A percentile compares a stretch with the other conserved stretches of the same genome.
Evolutionary conservation across 2,888 invertebrate species (phyloP).

Genomic region (Linnaemya tessellans): DNA sequence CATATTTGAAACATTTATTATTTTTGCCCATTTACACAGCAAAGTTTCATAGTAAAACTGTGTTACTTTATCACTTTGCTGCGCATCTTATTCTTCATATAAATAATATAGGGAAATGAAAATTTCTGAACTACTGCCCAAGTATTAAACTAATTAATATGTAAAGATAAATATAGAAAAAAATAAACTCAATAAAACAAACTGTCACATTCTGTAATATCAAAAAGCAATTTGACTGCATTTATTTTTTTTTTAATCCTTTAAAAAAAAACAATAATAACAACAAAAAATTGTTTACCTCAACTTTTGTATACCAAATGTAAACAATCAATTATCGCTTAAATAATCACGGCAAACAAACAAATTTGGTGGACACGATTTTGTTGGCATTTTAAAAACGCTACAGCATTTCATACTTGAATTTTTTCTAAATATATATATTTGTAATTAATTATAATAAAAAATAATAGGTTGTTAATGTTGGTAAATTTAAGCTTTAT

Average conservation of each 20-base stretch:
- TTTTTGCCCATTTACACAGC: too few species aligned
- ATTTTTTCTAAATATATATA: background rate
- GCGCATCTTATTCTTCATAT: constrained; percentile 4
- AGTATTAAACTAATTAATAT: constrained; percentile 66
- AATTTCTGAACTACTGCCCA: constrained; percentile 61
- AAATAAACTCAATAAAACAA: constrained; percentile 31
- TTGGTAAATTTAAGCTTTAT: too few species aligned
- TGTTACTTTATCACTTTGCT: constrained; percentile 1
- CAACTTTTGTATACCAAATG: constrained; percentile 33
- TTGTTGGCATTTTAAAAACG: background rate
- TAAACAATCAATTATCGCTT: constrained; percentile 29
- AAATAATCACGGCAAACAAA: background rate
- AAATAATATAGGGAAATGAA: constrained; percentile 25
- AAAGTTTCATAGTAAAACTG: too few species aligned
- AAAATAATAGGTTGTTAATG: too few species aligned
- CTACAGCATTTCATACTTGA: background rate
- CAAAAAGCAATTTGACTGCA: constrained; percentile 40
- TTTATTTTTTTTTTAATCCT: constrained; percentile 36
- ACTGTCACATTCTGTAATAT: constrained; percentile 25
- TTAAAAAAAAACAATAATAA: background rate
- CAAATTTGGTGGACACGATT: constrained; percentile 25
- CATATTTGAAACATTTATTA: too few species aligned
- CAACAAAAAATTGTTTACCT: constrained; percentile 24
- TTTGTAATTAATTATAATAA: too few species aligned
- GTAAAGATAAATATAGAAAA: constrained; percentile 30